Percentiles rank a stretch among this genome's conserved stretches.
phyloP scores from a whole-genome alignment of 2,888 invertebrate species.

The Conomelus anceps region DNA sequence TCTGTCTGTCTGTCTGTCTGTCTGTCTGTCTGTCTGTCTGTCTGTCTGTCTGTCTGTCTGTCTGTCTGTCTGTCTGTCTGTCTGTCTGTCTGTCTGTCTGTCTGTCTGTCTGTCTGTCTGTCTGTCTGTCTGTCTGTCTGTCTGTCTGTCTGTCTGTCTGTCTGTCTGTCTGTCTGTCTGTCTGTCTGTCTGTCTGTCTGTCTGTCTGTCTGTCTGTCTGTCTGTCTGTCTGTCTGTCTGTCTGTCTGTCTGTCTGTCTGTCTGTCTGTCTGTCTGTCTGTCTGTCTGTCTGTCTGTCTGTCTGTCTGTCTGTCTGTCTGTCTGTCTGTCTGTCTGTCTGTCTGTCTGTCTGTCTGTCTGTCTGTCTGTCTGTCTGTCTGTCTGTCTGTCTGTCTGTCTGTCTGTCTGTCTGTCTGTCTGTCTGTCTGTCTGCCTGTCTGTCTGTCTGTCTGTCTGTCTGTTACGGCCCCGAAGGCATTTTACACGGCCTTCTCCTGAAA shows the following conservation, averaged over 20 bases:
- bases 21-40: neutral
- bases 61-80: neutral
- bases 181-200: neutral
- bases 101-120: neutral
- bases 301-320: neutral
- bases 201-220: neutral
- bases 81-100: neutral
- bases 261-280: neutral
- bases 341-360: neutral
- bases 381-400: neutral
- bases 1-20: neutral
- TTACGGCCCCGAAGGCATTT: too few species aligned
- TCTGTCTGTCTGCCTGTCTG: too few species aligned
- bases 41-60: neutral
- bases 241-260: neutral
- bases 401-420: neutral
- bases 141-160: neutral
- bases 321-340: neutral
- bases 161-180: neutral
- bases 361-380: neutral
- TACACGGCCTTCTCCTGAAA: too few species aligned
- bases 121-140: neutral
- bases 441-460: too few species aligned
- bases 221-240: neutral
- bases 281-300: neutral